Evolutionary conservation across 1,140 invertebrate species (phyloP).

Genomic region (Drosophila sechellia): DNA sequence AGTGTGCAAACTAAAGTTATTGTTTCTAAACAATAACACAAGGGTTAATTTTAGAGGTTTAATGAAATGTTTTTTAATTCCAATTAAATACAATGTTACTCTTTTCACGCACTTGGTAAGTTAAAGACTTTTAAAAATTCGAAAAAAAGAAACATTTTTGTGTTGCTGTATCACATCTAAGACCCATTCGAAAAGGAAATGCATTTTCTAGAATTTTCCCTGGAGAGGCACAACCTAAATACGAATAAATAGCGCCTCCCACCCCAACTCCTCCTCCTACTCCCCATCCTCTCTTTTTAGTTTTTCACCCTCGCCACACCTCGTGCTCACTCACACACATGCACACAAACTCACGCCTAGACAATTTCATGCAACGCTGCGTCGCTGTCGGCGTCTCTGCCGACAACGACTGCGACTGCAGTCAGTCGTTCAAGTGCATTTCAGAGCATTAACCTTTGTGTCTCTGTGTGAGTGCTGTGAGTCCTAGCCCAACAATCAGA

Average conservation of each 20-base stretch:
- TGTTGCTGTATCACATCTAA: background rate
- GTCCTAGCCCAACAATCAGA: slow-evolving; percentile 68
- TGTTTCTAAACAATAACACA: too few relatives aligned
- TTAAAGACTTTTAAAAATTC: background rate
- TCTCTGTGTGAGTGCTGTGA: slow-evolving; percentile 40
- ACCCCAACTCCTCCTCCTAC: background rate
- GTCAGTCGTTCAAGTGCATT: slow-evolving; percentile 83
- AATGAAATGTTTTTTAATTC: too few relatives aligned
- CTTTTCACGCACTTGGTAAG: background rate
- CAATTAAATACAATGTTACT: too few relatives aligned
- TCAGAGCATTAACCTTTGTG: slow-evolving; percentile 78
- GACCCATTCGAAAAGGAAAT: background rate
- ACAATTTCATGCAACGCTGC: slow-evolving; percentile 59
- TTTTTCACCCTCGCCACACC: slow-evolving; percentile 38
- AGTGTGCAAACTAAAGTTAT: too few relatives aligned
- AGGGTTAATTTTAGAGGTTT: too few relatives aligned
- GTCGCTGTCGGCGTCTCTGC: slow-evolving; percentile 14
- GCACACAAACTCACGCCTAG: slow-evolving; percentile 35
- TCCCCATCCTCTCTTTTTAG: background rate
- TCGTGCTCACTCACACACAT: slow-evolving; percentile 24
- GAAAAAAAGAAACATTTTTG: background rate
- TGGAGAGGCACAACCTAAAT: slow-evolving; percentile 44
- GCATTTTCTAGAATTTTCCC: slow-evolving; percentile 61
- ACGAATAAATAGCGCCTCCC: slow-evolving; percentile 15
- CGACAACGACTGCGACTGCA: slow-evolving; percentile 43